Evolutionary conservation across 2,113 vertebrate genomes (phyloP).

Genomic region (Calonectris borealis): DNA sequence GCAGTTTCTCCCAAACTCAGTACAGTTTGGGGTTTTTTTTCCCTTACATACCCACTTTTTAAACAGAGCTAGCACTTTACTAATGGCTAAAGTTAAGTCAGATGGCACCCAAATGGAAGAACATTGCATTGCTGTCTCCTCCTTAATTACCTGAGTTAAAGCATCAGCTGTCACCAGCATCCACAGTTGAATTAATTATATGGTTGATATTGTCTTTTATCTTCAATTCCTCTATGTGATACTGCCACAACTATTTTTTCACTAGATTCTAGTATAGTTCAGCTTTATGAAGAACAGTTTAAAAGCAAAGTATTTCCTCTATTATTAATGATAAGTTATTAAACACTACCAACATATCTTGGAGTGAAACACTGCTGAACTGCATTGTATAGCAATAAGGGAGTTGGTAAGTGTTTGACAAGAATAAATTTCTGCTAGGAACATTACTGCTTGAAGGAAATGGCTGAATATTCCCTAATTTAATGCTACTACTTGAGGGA

Average conservation of each 20-base stretch:
- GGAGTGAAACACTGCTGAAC: neutral
- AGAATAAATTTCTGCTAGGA: neutral
- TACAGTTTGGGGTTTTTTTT: fast-evolving
- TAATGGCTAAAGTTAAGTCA: neutral
- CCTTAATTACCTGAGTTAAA: neutral
- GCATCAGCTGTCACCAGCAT: neutral
- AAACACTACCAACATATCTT: neutral
- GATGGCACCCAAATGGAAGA: neutral
- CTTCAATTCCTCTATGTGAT: neutral
- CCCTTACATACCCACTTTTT: neutral
- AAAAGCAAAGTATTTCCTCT: neutral
- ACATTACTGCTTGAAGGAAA: neutral
- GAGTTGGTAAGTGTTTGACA: neutral
- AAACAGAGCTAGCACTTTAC: neutral
- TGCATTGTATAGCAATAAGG: neutral
- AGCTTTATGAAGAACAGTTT: neutral
- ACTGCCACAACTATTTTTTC: neutral
- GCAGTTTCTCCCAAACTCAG: neutral
- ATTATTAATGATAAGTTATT: neutral
- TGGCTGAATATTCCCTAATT: neutral
- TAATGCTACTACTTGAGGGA: neutral
- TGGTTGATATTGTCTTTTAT: neutral
- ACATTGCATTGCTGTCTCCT: neutral
- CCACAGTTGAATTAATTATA: neutral
- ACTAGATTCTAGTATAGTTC: neutral